Evolutionary conservation across 2,113 vertebrate genomes (phyloP), one percentile per base, ranked within the genome.

Genomic region (Oncorhynchus mykiss): DNA sequence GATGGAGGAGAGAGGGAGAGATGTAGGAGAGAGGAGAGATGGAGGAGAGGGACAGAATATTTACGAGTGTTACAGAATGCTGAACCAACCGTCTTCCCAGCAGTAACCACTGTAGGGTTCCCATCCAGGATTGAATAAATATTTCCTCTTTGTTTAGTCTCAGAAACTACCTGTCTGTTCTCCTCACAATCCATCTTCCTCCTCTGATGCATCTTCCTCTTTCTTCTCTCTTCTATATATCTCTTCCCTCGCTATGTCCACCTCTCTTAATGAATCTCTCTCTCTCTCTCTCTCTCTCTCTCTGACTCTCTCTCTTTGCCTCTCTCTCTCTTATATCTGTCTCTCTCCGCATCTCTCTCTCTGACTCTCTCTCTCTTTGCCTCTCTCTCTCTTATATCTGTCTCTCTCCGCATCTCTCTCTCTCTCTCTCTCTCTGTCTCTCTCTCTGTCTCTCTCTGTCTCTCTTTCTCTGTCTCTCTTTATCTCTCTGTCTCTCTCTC

Each of bases 301-400:
- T 18, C 59, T 5, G 12, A 24, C 59, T 16, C 27, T 48, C 59
- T 48, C 31, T 24, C 9, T 16, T 9, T 27, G 1, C 27, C 27
- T 49, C 72, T 20, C 12, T 27, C 72, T 27, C 34, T 51, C 72
- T 49, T 24, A 24, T 27, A 2, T 3, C 27, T 27, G 14, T 9
- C 14, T 70, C 51, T 39, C 60, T 59, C 74, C 22, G 22, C 22
- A 24, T 72, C 75, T 78, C 72, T 69, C 78, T 64, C 31, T 34
- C 31, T 70, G 24, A 14, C 29, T 31, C 29, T 31, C 34, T 7
- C 1, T 7, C 31, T 34, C 31, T n/a, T n/a, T n/a, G n/a, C n/a
- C n/a, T n/a, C n/a, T n/a, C n/a, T n/a, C n/a, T n/a, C n/a, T n/a
- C n/a, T n/a, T n/a, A n/a, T n/a, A n/a, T n/a, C n/a, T n/a, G n/a